Percentiles rank a stretch among this genome's conserved stretches.
Evolutionary conservation across 2,888 invertebrate species (phyloP).

Genomic region (Plebejus melissa): DNA sequence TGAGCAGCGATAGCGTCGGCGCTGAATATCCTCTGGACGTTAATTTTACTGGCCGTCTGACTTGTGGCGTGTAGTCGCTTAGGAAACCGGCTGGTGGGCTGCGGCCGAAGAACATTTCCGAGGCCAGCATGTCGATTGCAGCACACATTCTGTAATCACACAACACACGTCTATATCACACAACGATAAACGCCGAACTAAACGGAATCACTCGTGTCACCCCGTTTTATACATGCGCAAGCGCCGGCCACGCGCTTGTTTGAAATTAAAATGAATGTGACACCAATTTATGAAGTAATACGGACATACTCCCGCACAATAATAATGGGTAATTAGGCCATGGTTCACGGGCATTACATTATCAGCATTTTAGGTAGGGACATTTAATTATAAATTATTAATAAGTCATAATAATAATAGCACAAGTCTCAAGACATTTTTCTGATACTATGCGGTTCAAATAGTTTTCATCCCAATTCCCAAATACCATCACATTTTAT

Average conservation of each 20-base stretch:
- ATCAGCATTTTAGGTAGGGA: neutral
- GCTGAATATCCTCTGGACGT: slow-evolving; percentile 60
- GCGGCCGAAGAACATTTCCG: slow-evolving; percentile 85
- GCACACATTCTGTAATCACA: slow-evolving; percentile 59
- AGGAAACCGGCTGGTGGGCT: slow-evolving; percentile 84
- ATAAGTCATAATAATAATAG: neutral
- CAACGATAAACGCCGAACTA: slow-evolving; percentile 51
- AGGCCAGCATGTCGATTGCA: slow-evolving; percentile 79
- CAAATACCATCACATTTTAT: neutral
- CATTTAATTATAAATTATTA: neutral
- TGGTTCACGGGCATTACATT: slow-evolving; percentile 46
- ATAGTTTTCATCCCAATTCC: no score
- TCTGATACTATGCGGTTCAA: neutral
- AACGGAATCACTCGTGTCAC: slow-evolving; percentile 53
- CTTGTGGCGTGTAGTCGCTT: slow-evolving; percentile 75
- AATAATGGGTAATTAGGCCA: slow-evolving; percentile 45
- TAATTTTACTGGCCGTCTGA: slow-evolving; percentile 58
- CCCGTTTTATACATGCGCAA: slow-evolving; percentile 51
- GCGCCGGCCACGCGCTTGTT: slow-evolving; percentile 58
- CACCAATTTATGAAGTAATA: slow-evolving; percentile 44
- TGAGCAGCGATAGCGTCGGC: slow-evolving; percentile 57
- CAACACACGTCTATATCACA: slow-evolving; percentile 39
- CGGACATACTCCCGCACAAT: slow-evolving; percentile 39
- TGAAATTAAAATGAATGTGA: slow-evolving; percentile 47
- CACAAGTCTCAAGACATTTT: neutral